Conservation (phyloP, 2,797 vertebrate genomes). For the Microctenopoma steveboyesi region DNA sequence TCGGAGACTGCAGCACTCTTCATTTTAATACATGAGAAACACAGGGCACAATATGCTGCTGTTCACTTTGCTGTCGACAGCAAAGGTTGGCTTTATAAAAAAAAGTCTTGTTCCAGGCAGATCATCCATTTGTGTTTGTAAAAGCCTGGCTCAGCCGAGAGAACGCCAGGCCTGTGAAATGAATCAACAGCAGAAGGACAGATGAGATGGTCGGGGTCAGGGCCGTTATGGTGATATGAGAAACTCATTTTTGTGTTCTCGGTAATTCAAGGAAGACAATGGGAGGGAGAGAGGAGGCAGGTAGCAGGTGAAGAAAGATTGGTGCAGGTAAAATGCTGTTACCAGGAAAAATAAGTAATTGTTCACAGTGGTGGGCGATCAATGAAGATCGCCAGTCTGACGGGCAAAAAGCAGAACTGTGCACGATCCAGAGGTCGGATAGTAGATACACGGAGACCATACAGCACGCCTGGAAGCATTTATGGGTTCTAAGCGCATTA, state of each 20-base stretch:
- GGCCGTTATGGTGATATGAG: conserved; percentile 61
- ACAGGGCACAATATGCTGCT: conserved; percentile 25
- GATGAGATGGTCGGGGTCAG: conserved; percentile 67
- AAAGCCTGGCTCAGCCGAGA: conserved; percentile 57
- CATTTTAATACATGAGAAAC: conserved; percentile 22
- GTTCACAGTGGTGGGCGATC: conserved; percentile 66
- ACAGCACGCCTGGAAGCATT: conserved; percentile 63
- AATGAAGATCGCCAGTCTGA: conserved; percentile 69
- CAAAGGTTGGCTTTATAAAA: conserved; percentile 20
- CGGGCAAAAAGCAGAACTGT: conserved; percentile 50
- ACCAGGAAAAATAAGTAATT: neutral
- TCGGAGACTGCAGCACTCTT: conserved; percentile 6
- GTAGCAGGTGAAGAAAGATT: conserved; percentile 24
- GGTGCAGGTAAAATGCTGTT: conserved; percentile 23
- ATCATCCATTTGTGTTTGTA: conserved; percentile 53
- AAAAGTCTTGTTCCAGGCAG: conserved; percentile 18
- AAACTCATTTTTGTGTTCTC: conserved; percentile 72
- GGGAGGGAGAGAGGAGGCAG: neutral
- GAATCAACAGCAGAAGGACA: conserved; percentile 66
- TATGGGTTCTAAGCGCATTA: too few relatives aligned
- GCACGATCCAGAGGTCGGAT: conserved; percentile 33
- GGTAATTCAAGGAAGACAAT: conserved; percentile 56
- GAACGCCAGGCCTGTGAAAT: conserved; percentile 56
- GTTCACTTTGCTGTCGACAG: conserved; percentile 29
- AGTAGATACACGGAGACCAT: conserved; percentile 64